Conservation (phyloP, 2,113 vertebrate genomes). For the Ceuthmochares aereus region DNA sequence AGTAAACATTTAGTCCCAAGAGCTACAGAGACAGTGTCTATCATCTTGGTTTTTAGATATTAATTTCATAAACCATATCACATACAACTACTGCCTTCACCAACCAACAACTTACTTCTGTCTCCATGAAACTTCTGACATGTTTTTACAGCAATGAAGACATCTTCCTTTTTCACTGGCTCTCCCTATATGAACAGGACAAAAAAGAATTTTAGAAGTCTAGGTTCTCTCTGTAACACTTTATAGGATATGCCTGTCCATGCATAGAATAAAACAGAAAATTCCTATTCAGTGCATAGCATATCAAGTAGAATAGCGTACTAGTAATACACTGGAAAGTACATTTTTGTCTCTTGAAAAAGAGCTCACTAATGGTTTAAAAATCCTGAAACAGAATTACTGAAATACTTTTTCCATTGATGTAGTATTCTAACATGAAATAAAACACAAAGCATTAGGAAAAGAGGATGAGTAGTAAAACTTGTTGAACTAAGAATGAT, state of each 20-base stretch:
- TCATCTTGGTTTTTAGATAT: not conserved
- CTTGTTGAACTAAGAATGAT: not conserved
- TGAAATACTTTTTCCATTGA: not conserved
- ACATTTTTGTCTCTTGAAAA: not conserved
- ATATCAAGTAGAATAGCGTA: not conserved
- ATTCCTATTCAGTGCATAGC: not conserved
- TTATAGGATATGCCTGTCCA: not conserved
- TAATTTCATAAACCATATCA: not conserved
- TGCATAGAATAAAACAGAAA: not conserved
- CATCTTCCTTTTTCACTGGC: conserved; percentile 85
- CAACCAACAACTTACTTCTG: conserved; percentile 86
- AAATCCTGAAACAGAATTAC: not conserved
- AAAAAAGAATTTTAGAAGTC: not conserved
- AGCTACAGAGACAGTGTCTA: not conserved
- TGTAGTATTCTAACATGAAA: too few species aligned
- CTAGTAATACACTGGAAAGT: not conserved
- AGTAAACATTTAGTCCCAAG: not conserved
- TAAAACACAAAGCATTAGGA: not conserved
- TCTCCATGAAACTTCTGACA: conserved; percentile 93
- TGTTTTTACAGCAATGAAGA: conserved; percentile 97
- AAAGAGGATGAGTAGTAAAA: not conserved
- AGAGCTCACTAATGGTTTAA: not conserved
- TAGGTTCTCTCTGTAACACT: not conserved
- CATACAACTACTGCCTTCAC: not conserved
- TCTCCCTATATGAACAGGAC: conserved; percentile 79